Evolutionary conservation across 1,140 invertebrate species (phyloP), one percentile per base, ranked within the genome.

Genomic region (Trichonephila inaurata): DNA sequence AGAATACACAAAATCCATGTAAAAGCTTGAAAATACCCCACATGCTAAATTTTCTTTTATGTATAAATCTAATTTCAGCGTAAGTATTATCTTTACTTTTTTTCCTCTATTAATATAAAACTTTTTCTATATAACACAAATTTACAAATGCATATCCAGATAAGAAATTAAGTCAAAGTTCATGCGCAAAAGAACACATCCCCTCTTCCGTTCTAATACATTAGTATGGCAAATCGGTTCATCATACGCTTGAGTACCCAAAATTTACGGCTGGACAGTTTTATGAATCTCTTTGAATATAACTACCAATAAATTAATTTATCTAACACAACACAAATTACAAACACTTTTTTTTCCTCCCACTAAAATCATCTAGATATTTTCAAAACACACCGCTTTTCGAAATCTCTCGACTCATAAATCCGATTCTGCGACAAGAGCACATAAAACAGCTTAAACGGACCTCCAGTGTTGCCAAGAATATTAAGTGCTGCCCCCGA

Each of bases 291-390:
- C 28, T 40, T 77, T 77, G 24, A 77, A 40, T 77, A 40, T 77
- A 69, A 69, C 21, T 69, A 69, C 66, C 24, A 69, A 69, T 69
- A 77, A 77, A 77, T 77, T 77, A 77, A 77, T 77, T 77, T 77
- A 77, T 77, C 72, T 40, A 33, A 33, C 7, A 77, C 28, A 77
- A 33, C 72, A 7, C 28, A 77, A 77, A 77, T 77, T 77, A 77
- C 72, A 77, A 77, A 28, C 72, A 40, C n/a, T 69, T 69, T 77
- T 40, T 77, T 33, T 51, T 51, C 10, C 33, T 40, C 33, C 33
- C 24, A 72, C 24, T 28, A 72, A 72, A 33, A 18, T 77, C 72
- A 77, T 77, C 72, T 77, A 77, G 28, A 77, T 77, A 40, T 77
- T 77, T 72, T 16, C 14, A 40, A 77, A 77, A 18, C 24, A 8